Evolutionary conservation across 2,113 vertebrate genomes (phyloP), one percentile per base, ranked within the genome.

Genomic region (Mustela nigripes): DNA sequence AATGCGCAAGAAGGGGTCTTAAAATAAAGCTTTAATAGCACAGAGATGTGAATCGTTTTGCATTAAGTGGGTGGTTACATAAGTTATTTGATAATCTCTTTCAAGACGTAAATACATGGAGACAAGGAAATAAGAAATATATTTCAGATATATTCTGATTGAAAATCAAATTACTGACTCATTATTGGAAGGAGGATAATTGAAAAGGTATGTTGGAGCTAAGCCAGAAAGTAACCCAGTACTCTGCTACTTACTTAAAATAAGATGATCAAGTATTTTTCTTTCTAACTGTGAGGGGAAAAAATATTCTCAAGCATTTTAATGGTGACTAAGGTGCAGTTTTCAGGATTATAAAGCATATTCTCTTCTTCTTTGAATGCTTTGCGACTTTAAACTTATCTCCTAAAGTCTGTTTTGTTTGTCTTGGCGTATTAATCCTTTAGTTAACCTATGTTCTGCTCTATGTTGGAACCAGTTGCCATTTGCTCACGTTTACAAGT

Each of bases 1-100:
- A 28, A 69, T 81, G 14, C 39, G 62, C 48, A 87, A 80, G 16
- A n/a, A 76, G 36, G 67, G 36, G 67, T 67, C 74, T 80, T 83
- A 60, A 65, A 60, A 10, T 53, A 82, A 93, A 80, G 9, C 79
- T 92, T n/a, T 89, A 67, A 95, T 94, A 95, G 11, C 19, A n/a
- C 16, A 28, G 22, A 45, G 69, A 39, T 87, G 21, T 92, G 67
- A 91, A 84, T 31, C 9, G 0, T 58, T 85, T 80, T 91, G 48
- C 94, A n/a, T 93, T 14, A 95, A 95, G 31, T 53, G 11, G 87
- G 21, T 87, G 60, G 26, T 50, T 63, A 79, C 9, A n/a, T 84
- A 45, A 45, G 78, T 48, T 81, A 95, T 82, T 79, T 79, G 42
- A 83, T 90, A 36, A 50, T 88, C 80, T 95, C 14, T 95, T 56